phyloP scores from a whole-genome alignment of 1,140 invertebrate species.

The Drosophila sucinea region DNA sequence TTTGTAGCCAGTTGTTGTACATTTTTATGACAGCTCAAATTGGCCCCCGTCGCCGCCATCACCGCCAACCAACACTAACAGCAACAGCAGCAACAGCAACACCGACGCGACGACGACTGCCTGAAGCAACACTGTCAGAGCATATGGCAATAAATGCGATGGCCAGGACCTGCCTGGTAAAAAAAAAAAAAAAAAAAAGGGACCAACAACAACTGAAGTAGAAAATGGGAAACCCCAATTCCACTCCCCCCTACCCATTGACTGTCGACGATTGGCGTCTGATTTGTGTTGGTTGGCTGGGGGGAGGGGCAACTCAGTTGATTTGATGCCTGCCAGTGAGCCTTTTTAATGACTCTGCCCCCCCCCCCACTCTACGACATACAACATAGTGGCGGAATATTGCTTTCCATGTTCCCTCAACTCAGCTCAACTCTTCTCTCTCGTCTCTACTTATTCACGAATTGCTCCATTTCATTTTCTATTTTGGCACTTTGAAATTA shows the following conservation, averaged over 20 bases:
- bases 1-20: conserved; percentile 79
- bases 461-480: conserved; percentile 70
- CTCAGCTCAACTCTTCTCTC: neutral
- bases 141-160: conserved; percentile 77
- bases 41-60: conserved; percentile 68
- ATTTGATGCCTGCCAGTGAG: conserved; percentile 56
- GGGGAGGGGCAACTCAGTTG: conserved; percentile 32
- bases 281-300: conserved; percentile 57
- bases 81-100: neutral
- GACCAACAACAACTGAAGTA: neutral
- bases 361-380: too few relatives aligned
- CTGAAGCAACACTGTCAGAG: conserved; percentile 76
- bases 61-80: conserved; percentile 18
- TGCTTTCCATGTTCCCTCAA: neutral
- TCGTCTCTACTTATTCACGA: neutral
- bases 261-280: conserved; percentile 63
- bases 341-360: conserved; percentile 33
- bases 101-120: conserved; percentile 43
- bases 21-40: conserved; percentile 81
- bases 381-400: neutral
- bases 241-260: conserved; percentile 6
- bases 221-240: neutral
- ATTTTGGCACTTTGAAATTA: conserved; percentile 77
- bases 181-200: neutral
- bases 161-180: conserved; percentile 29